Conservation (phyloP, 2,113 vertebrate genomes). For the Xenotilapia caudafasciata region DNA sequence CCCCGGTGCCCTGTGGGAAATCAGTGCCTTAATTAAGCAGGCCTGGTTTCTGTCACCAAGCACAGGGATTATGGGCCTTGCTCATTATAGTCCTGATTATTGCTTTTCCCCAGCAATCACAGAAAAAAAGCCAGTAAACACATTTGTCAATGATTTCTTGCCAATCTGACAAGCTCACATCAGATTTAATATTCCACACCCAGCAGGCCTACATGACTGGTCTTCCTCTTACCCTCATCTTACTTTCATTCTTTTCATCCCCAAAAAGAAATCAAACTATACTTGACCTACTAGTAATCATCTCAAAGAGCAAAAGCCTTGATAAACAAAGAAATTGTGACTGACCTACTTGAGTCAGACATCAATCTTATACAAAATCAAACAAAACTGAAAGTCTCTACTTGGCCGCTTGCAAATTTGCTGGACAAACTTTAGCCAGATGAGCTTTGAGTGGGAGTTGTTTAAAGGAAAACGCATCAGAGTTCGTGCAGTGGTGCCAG, state of each 20-base stretch:
- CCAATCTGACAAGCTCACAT: slow-evolving; percentile 32
- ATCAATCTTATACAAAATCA: neutral
- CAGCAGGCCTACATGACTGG: neutral
- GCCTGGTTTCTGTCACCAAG: slow-evolving; percentile 60
- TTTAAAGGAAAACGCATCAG: neutral
- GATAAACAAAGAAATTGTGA: neutral
- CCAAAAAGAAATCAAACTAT: neutral
- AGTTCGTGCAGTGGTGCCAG: slow-evolving; percentile 6
- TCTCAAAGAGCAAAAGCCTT: neutral
- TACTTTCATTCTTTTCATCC: neutral
- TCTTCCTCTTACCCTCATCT: neutral
- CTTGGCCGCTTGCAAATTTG: neutral
- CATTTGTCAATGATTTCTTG: slow-evolving; percentile 53
- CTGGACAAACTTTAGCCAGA: neutral
- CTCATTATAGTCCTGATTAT: slow-evolving; percentile 64
- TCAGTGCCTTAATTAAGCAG: slow-evolving; percentile 66
- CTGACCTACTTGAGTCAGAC: neutral
- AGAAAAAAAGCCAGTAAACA: slow-evolving; percentile 50
- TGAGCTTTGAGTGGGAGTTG: neutral
- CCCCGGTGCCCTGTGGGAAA: slow-evolving; percentile 61
- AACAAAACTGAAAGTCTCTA: neutral
- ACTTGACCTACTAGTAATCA: neutral
- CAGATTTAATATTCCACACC: slow-evolving; percentile 17
- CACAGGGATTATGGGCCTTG: slow-evolving; percentile 41
- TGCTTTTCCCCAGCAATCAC: slow-evolving; percentile 58